Conservation (phyloP, 2,888 invertebrate species). For the Camponotus fellah region DNA sequence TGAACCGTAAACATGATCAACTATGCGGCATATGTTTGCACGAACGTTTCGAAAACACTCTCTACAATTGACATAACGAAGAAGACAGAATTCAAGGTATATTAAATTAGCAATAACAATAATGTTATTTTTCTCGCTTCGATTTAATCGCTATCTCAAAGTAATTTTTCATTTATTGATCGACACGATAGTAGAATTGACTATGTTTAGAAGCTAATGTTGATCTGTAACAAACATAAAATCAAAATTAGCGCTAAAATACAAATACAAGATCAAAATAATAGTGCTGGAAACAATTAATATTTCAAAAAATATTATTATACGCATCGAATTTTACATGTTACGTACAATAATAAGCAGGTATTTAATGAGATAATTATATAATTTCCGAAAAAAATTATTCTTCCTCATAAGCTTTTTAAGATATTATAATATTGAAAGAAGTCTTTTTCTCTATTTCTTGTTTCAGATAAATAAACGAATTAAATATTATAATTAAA, state of each 20-base stretch:
- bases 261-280: background rate
- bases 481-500: background rate
- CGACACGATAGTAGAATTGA: background rate
- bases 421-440: background rate
- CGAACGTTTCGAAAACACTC: background rate
- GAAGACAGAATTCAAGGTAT: background rate
- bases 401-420: background rate
- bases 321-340: background rate
- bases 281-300: background rate
- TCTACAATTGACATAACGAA: constrained; percentile 13
- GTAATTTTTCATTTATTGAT: background rate
- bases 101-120: constrained; percentile 1
- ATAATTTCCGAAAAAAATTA: background rate
- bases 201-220: background rate
- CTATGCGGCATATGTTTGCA: background rate
- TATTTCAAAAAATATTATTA: background rate
- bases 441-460: background rate
- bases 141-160: background rate
- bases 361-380: background rate
- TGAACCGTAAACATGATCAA: constrained; percentile 30
- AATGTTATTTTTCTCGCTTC: background rate
- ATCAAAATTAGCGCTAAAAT: background rate
- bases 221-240: background rate
- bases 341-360: background rate
- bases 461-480: background rate